Conservation (phyloP, 1,140 invertebrate genomes). For the Geopemphigus sp. region DNA sequence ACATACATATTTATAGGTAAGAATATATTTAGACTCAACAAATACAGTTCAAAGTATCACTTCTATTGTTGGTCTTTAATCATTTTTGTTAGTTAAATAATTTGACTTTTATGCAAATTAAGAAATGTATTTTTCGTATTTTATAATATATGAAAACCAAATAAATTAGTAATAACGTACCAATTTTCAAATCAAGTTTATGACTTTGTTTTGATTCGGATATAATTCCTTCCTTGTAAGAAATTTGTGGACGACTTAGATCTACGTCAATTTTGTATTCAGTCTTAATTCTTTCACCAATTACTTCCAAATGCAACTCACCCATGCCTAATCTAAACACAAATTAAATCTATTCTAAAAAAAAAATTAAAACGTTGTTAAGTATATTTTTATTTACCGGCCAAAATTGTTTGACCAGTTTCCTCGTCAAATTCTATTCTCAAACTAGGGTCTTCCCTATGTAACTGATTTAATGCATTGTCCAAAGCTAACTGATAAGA, state of each 20-base stretch:
- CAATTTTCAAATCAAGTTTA: conserved; percentile 67
- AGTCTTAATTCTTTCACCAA: conserved; percentile 78
- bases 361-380: neutral
- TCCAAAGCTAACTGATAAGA: conserved; percentile 76
- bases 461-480: conserved; percentile 76
- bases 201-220: conserved; percentile 59
- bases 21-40: too few relatives aligned
- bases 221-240: conserved; percentile 80
- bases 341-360: conserved; percentile 17
- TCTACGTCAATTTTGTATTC: conserved; percentile 93
- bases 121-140: too few relatives aligned
- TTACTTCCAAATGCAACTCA: conserved; percentile 93
- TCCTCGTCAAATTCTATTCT: conserved; percentile 71
- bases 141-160: too few relatives aligned
- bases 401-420: conserved; percentile 82
- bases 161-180: conserved; percentile 52
- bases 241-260: conserved; percentile 90
- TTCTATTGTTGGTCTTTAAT: too few relatives aligned
- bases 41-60: too few relatives aligned
- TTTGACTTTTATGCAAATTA: too few relatives aligned
- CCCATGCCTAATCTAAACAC: conserved; percentile 74
- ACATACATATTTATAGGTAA: too few relatives aligned
- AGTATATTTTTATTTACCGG: conserved; percentile 57
- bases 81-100: too few relatives aligned
- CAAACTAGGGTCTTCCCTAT: conserved; percentile 92